These are phyloP conservation scores for Caracal caracal DNA, from an alignment of 2,113 vertebrate genomes.

Conservation along the genomic window DNA sequence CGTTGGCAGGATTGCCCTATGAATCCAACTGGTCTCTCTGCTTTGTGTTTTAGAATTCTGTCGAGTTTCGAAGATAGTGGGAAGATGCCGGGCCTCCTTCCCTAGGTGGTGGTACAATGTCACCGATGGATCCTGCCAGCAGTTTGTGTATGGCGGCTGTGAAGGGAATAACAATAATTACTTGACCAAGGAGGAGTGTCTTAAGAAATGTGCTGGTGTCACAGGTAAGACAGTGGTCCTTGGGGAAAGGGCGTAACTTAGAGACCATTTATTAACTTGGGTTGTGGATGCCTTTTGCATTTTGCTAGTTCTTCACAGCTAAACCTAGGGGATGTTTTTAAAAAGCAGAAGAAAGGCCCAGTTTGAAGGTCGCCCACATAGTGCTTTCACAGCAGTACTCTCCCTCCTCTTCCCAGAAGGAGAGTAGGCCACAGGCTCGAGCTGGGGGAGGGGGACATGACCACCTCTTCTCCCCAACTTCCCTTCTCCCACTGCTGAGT, in stretches of 20 bases:
- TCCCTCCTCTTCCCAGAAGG: not conserved
- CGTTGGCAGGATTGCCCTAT: not conserved
- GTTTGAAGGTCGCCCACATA: not conserved
- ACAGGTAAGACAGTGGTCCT: slow-evolving; percentile 51
- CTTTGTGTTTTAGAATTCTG: slow-evolving; percentile 83
- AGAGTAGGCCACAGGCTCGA: not conserved
- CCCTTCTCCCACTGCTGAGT: not conserved
- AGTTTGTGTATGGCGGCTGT: slow-evolving; percentile 91
- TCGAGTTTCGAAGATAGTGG: slow-evolving; percentile 72
- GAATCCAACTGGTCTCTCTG: not conserved
- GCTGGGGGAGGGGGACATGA: not conserved
- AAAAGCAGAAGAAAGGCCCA: slow-evolving; percentile 43
- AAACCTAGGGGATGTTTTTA: not conserved
- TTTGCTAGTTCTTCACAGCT: not conserved
- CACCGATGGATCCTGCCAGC: slow-evolving; percentile 77
- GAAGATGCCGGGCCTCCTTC: slow-evolving; percentile 86
- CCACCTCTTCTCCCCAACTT: not conserved
- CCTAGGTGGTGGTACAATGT: slow-evolving; percentile 87
- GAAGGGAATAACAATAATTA: slow-evolving; percentile 87
- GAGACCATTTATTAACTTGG: not conserved
- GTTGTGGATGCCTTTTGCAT: not conserved
- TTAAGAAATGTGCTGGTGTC: slow-evolving; percentile 78
- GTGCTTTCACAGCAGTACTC: not conserved
- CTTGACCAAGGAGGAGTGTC: slow-evolving; percentile 79
- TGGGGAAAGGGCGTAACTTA: not conserved